Evolutionary conservation across 2,797 vertebrate species (phyloP).

Genomic region (Gephyroberyx darwinii): DNA sequence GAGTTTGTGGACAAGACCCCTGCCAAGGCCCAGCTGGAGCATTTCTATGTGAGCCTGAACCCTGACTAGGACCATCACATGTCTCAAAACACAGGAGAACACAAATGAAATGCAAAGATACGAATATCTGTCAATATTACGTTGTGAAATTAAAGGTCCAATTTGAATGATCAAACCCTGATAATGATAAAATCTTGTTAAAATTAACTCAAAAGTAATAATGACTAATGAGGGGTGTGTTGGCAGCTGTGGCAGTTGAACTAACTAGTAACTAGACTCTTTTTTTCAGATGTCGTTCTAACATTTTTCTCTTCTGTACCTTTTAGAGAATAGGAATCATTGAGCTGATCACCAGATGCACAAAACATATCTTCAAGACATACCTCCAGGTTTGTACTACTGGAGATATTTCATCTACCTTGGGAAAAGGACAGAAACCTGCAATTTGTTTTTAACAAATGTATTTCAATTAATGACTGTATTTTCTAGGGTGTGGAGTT

Average conservation of each 20-base stretch:
- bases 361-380: slow-evolving; percentile 98
- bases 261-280: not conserved
- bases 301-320: slow-evolving; percentile 32
- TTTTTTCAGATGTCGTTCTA: not conserved
- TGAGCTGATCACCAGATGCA: slow-evolving; percentile 95
- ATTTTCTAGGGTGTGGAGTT: slow-evolving; percentile 90
- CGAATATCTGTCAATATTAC: not conserved
- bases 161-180: too few species aligned
- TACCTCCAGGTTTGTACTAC: slow-evolving; percentile 93
- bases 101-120: not conserved
- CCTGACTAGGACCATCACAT: not conserved
- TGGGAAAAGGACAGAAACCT: not conserved
- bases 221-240: too few species aligned
- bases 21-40: slow-evolving; percentile 89
- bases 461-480: not conserved
- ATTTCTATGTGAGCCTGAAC: slow-evolving; percentile 88
- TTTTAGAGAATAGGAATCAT: slow-evolving; percentile 93
- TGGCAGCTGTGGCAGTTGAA: too few species aligned
- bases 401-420: fast-evolving
- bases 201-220: too few species aligned
- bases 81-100: not conserved
- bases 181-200: too few species aligned
- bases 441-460: not conserved
- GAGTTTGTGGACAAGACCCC: slow-evolving; percentile 89
- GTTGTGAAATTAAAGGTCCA: too few species aligned